Conservation (phyloP, 2,113 vertebrate genomes). For the Mustela nigripes region DNA sequence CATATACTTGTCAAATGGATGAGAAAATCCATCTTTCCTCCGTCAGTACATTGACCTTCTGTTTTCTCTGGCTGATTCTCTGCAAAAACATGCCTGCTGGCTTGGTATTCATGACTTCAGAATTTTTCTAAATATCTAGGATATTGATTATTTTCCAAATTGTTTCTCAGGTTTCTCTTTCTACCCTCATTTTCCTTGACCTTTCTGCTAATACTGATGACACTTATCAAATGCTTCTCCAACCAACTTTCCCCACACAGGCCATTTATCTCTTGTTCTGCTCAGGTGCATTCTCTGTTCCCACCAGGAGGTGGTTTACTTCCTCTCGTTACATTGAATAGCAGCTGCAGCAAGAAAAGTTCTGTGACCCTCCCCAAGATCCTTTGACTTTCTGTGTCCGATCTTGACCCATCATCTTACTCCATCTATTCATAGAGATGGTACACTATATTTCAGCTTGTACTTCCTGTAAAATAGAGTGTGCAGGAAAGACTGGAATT, state of each 20-base stretch:
- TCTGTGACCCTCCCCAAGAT: background rate
- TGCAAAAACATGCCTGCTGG: slow-evolving; percentile 55
- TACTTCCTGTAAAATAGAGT: background rate
- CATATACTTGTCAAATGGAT: slow-evolving; percentile 28
- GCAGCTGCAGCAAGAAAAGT: background rate
- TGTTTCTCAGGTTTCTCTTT: slow-evolving; percentile 30
- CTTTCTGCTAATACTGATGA: slow-evolving; percentile 52
- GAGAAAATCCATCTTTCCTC: slow-evolving; percentile 34
- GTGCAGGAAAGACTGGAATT: background rate
- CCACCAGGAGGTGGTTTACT: background rate
- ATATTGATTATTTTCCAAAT: slow-evolving; percentile 55
- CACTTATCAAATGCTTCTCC: background rate
- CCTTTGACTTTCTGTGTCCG: background rate
- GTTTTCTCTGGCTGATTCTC: slow-evolving; percentile 57
- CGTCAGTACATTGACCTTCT: slow-evolving; percentile 8
- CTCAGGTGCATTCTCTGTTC: background rate
- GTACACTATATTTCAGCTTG: background rate
- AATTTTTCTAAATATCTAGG: slow-evolving; percentile 60
- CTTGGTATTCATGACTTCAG: slow-evolving; percentile 64
- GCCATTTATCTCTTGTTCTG: background rate
- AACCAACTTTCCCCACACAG: background rate
- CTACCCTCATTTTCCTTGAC: slow-evolving; percentile 40
- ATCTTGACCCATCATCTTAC: background rate
- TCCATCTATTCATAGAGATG: background rate
- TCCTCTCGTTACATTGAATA: background rate